phyloP scores from a whole-genome alignment of 2,888 invertebrate species.

The Leptopilina syphax region DNA sequence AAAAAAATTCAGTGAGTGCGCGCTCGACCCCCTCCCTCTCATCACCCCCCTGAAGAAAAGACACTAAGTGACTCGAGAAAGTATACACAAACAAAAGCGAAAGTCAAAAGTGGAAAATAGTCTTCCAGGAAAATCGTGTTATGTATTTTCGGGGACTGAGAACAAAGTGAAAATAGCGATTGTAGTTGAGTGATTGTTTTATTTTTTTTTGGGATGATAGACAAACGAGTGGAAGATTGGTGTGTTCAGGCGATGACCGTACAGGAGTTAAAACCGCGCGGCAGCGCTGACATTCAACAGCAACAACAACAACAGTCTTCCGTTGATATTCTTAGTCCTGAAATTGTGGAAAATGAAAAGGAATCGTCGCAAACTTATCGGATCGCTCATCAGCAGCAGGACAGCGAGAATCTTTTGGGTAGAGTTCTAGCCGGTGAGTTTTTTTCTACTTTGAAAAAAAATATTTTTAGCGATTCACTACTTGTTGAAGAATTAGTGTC shows the following conservation, averaged over 20 bases:
- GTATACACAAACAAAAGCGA: too few species aligned
- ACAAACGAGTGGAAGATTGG: conserved; percentile 62
- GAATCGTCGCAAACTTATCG: conserved; percentile 64
- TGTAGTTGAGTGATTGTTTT: not conserved
- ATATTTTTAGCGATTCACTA: too few species aligned
- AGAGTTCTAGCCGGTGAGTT: conserved; percentile 80
- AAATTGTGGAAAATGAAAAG: conserved; percentile 69
- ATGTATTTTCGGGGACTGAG: not conserved
- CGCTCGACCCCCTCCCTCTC: too few species aligned
- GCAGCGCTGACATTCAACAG: conserved; percentile 74
- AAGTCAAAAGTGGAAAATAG: too few species aligned
- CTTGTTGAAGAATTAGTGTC: too few species aligned
- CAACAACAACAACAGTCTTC: conserved; percentile 72
- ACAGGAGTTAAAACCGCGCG: conserved; percentile 79
- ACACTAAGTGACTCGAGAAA: too few species aligned
- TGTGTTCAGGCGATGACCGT: conserved; percentile 77
- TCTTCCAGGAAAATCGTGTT: too few species aligned
- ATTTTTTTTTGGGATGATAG: conserved; percentile 59
- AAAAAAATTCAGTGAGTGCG: too few species aligned
- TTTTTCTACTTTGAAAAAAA: not conserved
- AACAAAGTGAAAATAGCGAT: conserved; percentile 10
- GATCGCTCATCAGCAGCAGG: conserved; percentile 66
- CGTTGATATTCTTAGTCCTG: conserved; percentile 70
- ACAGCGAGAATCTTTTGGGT: conserved; percentile 80
- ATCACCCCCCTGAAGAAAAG: too few species aligned